Percentiles rank a stretch among this genome's conserved stretches.
Conservation (phyloP, 2,797 vertebrate genomes). For the Neopelma chrysocephalum region DNA sequence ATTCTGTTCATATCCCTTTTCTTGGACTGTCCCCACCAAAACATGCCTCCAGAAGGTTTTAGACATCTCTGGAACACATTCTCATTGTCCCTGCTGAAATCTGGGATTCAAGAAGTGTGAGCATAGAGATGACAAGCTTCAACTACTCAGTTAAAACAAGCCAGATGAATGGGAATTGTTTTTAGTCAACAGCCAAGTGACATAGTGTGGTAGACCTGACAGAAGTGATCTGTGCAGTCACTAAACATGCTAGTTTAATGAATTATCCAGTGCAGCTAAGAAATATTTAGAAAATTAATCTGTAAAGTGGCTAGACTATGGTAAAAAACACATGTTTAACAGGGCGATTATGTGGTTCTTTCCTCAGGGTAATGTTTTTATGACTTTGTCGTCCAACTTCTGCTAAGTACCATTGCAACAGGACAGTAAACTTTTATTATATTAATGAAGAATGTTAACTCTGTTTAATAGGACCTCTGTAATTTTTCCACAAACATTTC, state of each 20-base stretch:
- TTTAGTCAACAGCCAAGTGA: not conserved
- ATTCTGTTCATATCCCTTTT: not conserved
- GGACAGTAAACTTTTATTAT: not conserved
- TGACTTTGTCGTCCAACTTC: not conserved
- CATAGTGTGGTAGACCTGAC: not conserved
- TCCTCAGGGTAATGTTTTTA: not conserved
- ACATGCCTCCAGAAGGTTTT: not conserved
- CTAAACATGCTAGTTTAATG: not conserved
- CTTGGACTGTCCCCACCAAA: not conserved
- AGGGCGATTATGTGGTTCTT: not conserved
- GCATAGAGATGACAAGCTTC: not conserved
- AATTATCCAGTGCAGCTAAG: not conserved
- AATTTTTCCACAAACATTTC: not conserved
- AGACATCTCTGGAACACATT: not conserved
- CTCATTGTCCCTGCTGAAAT: not conserved
- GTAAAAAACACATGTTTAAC: not conserved
- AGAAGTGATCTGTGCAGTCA: not conserved
- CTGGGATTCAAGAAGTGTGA: not conserved
- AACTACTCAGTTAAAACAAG: not conserved
- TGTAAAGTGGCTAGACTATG: not conserved
- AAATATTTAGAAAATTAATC: not conserved
- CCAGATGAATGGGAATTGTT: not conserved
- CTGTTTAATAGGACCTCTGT: not conserved
- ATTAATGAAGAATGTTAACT: not conserved
- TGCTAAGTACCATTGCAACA: not conserved